Percentiles rank a stretch among this genome's conserved stretches.
phyloP scores from a whole-genome alignment of 2,113 vertebrate genomes.

The Murina feae region DNA sequence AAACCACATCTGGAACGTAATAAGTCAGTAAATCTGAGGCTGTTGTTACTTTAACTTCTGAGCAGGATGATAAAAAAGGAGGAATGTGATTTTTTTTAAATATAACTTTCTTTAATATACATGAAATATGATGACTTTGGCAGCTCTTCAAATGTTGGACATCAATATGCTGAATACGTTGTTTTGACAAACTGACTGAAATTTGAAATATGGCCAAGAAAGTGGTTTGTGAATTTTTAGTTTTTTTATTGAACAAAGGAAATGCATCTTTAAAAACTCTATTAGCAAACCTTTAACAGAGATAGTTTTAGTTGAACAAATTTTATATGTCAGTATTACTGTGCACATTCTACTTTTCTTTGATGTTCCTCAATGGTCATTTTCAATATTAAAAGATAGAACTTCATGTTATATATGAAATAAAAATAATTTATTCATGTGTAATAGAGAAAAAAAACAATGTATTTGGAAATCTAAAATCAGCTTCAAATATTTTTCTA shows the following conservation, averaged over 20 bases:
- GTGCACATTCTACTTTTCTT: background rate
- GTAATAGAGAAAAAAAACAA: background rate
- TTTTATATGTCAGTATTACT: background rate
- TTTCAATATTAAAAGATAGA: background rate
- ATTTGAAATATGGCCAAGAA: slow-evolving; percentile 48
- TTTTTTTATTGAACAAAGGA: background rate
- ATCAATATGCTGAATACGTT: slow-evolving; percentile 48
- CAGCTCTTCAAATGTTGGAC: slow-evolving; percentile 46
- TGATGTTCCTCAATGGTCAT: background rate
- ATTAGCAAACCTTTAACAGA: background rate
- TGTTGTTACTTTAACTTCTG: background rate
- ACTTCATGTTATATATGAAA: background rate
- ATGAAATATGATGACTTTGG: slow-evolving; percentile 38
- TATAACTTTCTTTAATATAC: background rate
- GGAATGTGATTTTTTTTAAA: background rate
- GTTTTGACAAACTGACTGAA: slow-evolving; percentile 6
- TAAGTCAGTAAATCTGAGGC: background rate
- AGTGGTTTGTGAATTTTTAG: background rate
- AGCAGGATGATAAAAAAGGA: background rate
- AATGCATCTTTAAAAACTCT: background rate
- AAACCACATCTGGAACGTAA: background rate
- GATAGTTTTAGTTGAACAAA: background rate
- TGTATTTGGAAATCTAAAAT: background rate
- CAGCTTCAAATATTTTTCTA: background rate
- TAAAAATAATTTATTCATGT: background rate